Evolutionary conservation across 2,888 invertebrate species (phyloP), one percentile per base, ranked within the genome.

Genomic region (Heliconius hortense): DNA sequence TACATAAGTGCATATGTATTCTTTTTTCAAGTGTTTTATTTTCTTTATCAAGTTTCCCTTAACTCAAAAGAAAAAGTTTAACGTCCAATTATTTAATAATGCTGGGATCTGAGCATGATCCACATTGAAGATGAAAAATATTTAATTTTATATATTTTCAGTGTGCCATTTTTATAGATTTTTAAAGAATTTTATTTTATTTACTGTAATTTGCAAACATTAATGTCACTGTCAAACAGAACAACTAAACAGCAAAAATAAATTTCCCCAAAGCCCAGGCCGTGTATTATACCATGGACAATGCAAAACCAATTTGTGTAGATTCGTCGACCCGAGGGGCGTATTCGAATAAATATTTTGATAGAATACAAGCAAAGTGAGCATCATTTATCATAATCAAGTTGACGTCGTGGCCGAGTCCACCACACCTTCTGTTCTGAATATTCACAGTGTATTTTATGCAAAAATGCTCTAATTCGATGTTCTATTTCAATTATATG

Each of bases 361-460:
- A 89, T 88, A 85, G 87, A 87, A 81, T 75, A 80, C 70, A 77
- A 86, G 88, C 85, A 83, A 82, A 84, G 84, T 81, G 82, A 81
- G 82, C 83, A 81, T 87, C 91, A 91, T 92, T 92, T 90, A 90
- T 93, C 92, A 92, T 91, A 90, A 92, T 92, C 88, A 90, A 85
- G 88, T 85, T 86, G 88, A 83, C 88, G 84, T 83, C 83, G 77
- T 75, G 84, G 85, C 88, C 86, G 87, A 86, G 87, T 82, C 81
- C 83, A 87, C 86, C 90, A 86, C 90, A 86, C 90, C 91, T 89
- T 81, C 80, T 81, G 82, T 82, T 82, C 82, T 82, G 84, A 86
- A 85, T 86, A 75, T 74, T 53, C 70, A 66, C 88, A 69, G 43
- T 24, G 71, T 73, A 74, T 77, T 62, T 75, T 70, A 74, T 67